Percentiles rank a stretch among this genome's conserved stretches.
phyloP scores from a whole-genome alignment of 53 echinoderm and acorn worm species.

The Pentamera pediparva region DNA sequence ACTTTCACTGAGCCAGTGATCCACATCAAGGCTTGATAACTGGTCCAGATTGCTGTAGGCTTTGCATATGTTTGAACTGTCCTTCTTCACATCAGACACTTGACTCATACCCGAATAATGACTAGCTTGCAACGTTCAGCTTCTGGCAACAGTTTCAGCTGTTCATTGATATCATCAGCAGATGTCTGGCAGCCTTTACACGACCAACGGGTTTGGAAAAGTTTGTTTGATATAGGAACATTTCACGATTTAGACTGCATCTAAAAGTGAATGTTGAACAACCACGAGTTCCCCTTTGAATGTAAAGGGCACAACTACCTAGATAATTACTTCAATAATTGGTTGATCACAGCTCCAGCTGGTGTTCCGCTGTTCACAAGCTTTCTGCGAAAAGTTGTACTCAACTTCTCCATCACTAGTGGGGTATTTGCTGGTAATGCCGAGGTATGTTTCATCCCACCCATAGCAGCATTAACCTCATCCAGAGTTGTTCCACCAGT shows the following conservation, averaged over 20 bases:
- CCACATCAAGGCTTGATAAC: background rate
- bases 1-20: background rate
- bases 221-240: too few relatives aligned
- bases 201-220: too few relatives aligned
- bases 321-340: too few relatives aligned
- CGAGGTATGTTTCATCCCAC: constrained; percentile 27
- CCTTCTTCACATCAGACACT: background rate
- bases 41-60: background rate
- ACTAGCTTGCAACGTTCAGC: background rate
- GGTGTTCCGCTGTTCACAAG: too few relatives aligned
- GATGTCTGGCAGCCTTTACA: background rate
- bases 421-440: background rate
- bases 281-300: too few relatives aligned
- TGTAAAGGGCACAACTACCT: too few relatives aligned
- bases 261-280: too few relatives aligned
- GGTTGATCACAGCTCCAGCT: too few relatives aligned
- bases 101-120: background rate
- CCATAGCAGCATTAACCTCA: background rate
- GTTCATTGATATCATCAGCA: background rate
- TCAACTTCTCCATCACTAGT: constrained; percentile 21
- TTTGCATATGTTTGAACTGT: background rate
- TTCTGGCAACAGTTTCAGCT: background rate
- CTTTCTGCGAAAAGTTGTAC: too few relatives aligned
- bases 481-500: background rate
- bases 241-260: too few relatives aligned